Evolutionary conservation across 2,113 vertebrate species (phyloP).

Genomic region (Syngnathus floridae): DNA sequence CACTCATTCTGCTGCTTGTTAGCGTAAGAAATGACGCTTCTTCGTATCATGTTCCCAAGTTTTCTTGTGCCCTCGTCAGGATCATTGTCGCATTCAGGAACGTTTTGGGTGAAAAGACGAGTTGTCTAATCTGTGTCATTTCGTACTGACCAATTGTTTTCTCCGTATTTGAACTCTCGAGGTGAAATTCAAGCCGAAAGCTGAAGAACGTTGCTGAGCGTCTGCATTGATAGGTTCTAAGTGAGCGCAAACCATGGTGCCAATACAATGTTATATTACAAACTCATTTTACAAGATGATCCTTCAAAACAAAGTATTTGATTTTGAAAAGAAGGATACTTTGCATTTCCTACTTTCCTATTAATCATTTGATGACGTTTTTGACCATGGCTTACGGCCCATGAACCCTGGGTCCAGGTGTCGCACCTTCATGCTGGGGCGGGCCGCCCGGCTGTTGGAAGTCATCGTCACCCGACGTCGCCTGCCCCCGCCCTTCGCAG

Average conservation of each 20-base stretch:
- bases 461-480: constrained; percentile 10
- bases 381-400: too few relatives aligned
- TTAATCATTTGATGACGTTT: too few relatives aligned
- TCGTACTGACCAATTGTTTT: neutral
- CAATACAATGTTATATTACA: too few relatives aligned
- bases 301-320: neutral
- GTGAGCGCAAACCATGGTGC: too few relatives aligned
- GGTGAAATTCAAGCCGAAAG: neutral
- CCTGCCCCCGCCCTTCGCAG: neutral
- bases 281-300: too few relatives aligned
- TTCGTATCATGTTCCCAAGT: neutral
- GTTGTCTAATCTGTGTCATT: neutral
- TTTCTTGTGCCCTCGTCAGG: too few relatives aligned
- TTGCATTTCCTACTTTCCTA: neutral
- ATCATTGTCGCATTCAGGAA: too few relatives aligned
- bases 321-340: neutral
- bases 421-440: constrained; percentile 36
- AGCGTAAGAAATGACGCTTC: neutral
- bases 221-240: neutral
- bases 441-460: constrained; percentile 5
- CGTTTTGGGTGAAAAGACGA: too few relatives aligned
- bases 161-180: neutral
- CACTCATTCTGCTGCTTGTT: neutral
- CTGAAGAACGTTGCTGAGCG: neutral
- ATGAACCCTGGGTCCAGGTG: constrained; percentile 4